phyloP scores from a whole-genome alignment of 2,888 invertebrate species.

The Drosophila nigritarsus region DNA sequence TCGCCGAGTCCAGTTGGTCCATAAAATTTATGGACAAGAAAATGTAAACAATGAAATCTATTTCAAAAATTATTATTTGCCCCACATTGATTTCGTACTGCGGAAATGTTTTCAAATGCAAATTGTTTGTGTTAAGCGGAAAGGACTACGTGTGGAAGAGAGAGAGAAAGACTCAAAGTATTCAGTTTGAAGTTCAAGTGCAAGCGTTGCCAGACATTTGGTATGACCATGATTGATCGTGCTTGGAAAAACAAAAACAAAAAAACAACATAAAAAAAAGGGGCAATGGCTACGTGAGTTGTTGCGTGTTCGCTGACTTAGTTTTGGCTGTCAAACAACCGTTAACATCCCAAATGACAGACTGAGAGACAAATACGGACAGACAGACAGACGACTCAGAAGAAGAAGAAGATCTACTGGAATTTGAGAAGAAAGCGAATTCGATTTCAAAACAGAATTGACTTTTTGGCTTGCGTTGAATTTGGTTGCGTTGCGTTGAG shows the following conservation, averaged over 20 bases:
- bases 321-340: constrained; percentile 26
- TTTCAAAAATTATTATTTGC: constrained; percentile 21
- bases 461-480: constrained; percentile 32
- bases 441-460: constrained; percentile 73
- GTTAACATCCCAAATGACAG: constrained; percentile 27
- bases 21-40: constrained; percentile 28
- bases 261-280: neutral
- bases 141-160: neutral
- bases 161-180: constrained; percentile 4
- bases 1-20: neutral
- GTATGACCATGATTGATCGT: constrained; percentile 27
- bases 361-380: neutral
- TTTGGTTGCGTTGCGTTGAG: constrained; percentile 37
- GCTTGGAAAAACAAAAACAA: constrained; percentile 3
- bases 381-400: constrained; percentile 12
- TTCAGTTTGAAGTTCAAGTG: constrained; percentile 49
- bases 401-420: constrained; percentile 23
- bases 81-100: constrained; percentile 8
- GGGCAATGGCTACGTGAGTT: constrained; percentile 40
- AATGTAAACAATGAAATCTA: constrained; percentile 32
- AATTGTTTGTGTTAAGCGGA: neutral
- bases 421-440: constrained; percentile 75
- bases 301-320: constrained; percentile 36
- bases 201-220: constrained; percentile 25
- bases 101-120: constrained; percentile 48